Evolutionary conservation across 2,113 vertebrate species (phyloP).

Genomic region (Oryzias javanicus): DNA sequence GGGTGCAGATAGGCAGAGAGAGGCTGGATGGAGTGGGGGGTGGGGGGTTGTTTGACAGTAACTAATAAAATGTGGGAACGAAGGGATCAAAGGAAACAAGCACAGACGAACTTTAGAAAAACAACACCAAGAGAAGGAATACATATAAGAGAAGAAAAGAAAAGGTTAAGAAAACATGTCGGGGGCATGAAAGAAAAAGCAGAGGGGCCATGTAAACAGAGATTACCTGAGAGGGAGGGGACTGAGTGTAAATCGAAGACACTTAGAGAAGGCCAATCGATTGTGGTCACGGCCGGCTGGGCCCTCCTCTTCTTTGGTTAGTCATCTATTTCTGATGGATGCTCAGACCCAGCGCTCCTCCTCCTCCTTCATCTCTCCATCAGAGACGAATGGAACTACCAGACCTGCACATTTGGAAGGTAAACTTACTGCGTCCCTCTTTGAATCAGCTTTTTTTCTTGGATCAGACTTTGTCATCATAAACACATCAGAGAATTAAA

Average conservation of each 20-base stretch:
- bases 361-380: constrained; percentile 58
- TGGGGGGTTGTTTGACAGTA: not conserved
- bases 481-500: no score
- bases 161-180: not conserved
- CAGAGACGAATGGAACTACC: constrained; percentile 49
- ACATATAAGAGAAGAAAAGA: not conserved
- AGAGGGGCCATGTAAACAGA: not conserved
- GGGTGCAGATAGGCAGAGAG: constrained; percentile 9
- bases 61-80: constrained; percentile 4
- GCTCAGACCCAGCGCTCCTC: constrained; percentile 60
- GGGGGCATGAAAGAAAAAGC: not conserved
- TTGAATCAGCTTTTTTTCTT: not conserved
- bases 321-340: constrained; percentile 83
- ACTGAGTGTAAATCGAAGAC: constrained; percentile 76
- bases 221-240: constrained; percentile 36
- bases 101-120: fast-evolving
- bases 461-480: no score
- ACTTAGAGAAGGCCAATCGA: constrained; percentile 84
- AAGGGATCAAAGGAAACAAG: not conserved
- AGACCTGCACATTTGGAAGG: constrained; percentile 51
- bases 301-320: constrained; percentile 83
- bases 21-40: not conserved
- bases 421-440: constrained; percentile 45
- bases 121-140: not conserved
- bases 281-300: constrained; percentile 78